phyloP scores from a whole-genome alignment of 1,140 invertebrate genomes.

The Geopemphigus sp. region DNA sequence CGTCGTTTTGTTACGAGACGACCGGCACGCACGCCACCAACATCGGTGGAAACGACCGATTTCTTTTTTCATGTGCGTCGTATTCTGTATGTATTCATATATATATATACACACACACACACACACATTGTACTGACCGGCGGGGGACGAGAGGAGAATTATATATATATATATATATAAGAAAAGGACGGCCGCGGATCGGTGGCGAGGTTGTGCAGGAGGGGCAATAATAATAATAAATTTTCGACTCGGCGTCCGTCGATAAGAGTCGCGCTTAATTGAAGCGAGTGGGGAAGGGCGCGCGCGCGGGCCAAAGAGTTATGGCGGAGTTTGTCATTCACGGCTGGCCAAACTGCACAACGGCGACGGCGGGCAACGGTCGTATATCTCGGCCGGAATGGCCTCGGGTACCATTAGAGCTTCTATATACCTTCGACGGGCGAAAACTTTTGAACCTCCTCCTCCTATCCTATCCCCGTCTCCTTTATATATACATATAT shows the following conservation, averaged over 20 bases:
- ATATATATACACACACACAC: neutral
- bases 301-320: constrained; percentile 25
- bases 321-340: constrained; percentile 49
- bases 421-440: constrained; percentile 47
- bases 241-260: constrained; percentile 40
- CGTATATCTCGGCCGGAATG: constrained; percentile 48
- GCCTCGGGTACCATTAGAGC: constrained; percentile 50
- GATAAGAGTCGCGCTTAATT: constrained; percentile 49
- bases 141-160: too few relatives aligned
- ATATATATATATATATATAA: neutral
- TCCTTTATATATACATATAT: neutral
- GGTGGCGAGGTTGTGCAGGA: neutral
- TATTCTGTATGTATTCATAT: neutral
- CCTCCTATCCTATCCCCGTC: neutral
- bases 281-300: constrained; percentile 17
- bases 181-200: neutral
- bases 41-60: constrained; percentile 23
- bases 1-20: neutral
- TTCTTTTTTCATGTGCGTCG: constrained; percentile 18
- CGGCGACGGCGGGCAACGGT: constrained; percentile 33
- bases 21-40: too few relatives aligned
- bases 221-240: constrained; percentile 47
- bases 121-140: too few relatives aligned
- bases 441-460: constrained; percentile 44
- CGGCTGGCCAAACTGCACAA: constrained; percentile 47